phyloP scores from a whole-genome alignment of 1,140 invertebrate genomes.

The Copidosoma floridanum region DNA sequence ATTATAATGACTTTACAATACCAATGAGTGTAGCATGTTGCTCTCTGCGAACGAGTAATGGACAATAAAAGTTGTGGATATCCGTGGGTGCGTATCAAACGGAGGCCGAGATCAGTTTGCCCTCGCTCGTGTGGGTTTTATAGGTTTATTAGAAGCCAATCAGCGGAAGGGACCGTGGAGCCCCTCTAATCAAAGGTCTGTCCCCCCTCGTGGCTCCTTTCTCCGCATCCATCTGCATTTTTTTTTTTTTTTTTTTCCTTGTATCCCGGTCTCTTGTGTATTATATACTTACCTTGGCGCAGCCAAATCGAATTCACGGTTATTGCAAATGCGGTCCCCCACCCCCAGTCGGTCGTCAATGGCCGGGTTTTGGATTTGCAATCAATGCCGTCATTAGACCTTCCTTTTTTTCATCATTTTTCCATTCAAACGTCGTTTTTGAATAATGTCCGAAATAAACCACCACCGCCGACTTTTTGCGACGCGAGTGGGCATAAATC shows the following conservation, averaged over 20 bases:
- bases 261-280: slow-evolving; percentile 47
- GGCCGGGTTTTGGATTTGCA: slow-evolving; percentile 18
- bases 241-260: slow-evolving; percentile 38
- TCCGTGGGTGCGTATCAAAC: slow-evolving; percentile 23
- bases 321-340: slow-evolving; percentile 46
- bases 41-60: neutral
- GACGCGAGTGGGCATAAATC: no score
- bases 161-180: slow-evolving; percentile 44
- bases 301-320: slow-evolving; percentile 45
- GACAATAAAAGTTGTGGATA: slow-evolving; percentile 25
- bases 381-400: slow-evolving; percentile 13
- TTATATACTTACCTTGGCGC: slow-evolving; percentile 41
- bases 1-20: slow-evolving; percentile 23
- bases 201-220: slow-evolving; percentile 23
- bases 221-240: neutral
- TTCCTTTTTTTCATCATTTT: neutral
- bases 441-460: no score
- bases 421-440: no score
- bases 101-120: slow-evolving; percentile 1
- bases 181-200: slow-evolving; percentile 55
- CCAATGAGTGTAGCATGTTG: no score
- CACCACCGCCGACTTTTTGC: no score
- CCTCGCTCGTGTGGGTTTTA: slow-evolving; percentile 35
- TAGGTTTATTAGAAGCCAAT: slow-evolving; percentile 56
- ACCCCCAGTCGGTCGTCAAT: slow-evolving; percentile 19